Base-by-base conservation (phyloP, 2,113 vertebrate species). In the Himantopus leucocephalus region DNA sequence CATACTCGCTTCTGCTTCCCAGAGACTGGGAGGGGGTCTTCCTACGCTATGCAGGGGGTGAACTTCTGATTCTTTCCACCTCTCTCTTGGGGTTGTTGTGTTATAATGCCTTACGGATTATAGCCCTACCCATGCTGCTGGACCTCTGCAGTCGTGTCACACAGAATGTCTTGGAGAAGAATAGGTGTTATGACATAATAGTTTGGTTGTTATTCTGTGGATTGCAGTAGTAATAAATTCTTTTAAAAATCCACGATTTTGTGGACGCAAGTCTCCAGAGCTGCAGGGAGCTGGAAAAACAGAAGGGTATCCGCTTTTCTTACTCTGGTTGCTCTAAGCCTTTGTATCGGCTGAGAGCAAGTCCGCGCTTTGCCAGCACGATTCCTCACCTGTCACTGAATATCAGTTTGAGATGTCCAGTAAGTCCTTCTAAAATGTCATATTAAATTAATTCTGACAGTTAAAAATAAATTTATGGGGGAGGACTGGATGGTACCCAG, bases 381-480 rank as follows among this genome's bases (percentile, higher is more conserved):
- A 34, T 96, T 96, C 62, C 77, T 93, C 66, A 70, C 39, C 15
- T 91, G 90, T 90, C 48, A 64, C 74, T 75, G 81, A 81, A 30
- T 87, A 87, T 90, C 70, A 87, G 11, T 63, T 78, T 89, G 88
- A 56, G 73, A 58, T 8, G 53, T 79, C 62, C 71, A 58, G 8
- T 37, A 78, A 95, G 41, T 92, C 74, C 39, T 91, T 79, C 84
- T 94, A 76, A 95, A 94, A 79, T 85, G 82, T n/a, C 74, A 52
- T 50, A 90, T 79, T 85, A 85, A 95, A 88, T 73, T 64, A 34
- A 90, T 96, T 96, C 66, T 91, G 81, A 88, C 22, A 73, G 93
- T 88, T 97, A 90, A 91, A 95, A 96, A 94, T 91, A 91, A 72
- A 88, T 88, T 15, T 84, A 75, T 56, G 64, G 39, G 81, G 77